These are phyloP conservation scores for Cosmopolites sordidus DNA, from an alignment of 2,888 invertebrate genomes.

Conservation along the genomic window DNA sequence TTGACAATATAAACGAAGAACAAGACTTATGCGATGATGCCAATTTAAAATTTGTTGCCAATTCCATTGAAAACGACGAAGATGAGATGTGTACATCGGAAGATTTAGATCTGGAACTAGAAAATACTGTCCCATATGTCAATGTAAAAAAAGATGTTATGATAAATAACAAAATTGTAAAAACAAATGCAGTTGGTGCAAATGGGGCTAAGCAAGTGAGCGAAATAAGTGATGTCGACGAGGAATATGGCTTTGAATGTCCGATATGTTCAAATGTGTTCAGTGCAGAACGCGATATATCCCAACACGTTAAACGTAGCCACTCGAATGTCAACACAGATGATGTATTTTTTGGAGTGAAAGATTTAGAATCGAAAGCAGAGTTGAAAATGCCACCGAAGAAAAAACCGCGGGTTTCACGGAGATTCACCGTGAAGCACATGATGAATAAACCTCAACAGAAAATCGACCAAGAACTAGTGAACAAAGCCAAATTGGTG, in stretches of 20 bases:
- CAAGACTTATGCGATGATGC: too few species aligned
- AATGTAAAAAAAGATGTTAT: too few species aligned
- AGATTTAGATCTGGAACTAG: too few species aligned
- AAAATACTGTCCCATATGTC: too few species aligned
- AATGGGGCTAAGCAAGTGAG: too few species aligned
- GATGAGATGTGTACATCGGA: too few species aligned
- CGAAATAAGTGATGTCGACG: constrained; percentile 20
- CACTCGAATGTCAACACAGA: neutral
- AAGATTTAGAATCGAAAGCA: constrained; percentile 17
- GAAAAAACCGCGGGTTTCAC: neutral
- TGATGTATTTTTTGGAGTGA: neutral
- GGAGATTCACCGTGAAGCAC: constrained; percentile 10
- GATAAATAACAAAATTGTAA: too few species aligned
- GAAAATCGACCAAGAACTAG: constrained; percentile 47
- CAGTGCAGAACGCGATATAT: constrained; percentile 35
- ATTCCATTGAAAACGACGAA: too few species aligned
- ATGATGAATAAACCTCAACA: constrained; percentile 19
- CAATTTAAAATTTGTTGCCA: too few species aligned
- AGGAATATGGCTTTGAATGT: constrained; percentile 33
- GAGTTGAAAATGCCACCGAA: constrained; percentile 4
- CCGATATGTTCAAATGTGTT: constrained; percentile 39
- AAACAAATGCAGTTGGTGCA: too few species aligned
- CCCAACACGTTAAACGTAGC: constrained; percentile 4
- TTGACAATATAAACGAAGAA: too few species aligned
- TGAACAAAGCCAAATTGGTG: constrained; percentile 45